These are phyloP conservation scores for Procambarus virginalis DNA, from an alignment of 1,140 invertebrate genomes.

Conservation along the genomic window DNA sequence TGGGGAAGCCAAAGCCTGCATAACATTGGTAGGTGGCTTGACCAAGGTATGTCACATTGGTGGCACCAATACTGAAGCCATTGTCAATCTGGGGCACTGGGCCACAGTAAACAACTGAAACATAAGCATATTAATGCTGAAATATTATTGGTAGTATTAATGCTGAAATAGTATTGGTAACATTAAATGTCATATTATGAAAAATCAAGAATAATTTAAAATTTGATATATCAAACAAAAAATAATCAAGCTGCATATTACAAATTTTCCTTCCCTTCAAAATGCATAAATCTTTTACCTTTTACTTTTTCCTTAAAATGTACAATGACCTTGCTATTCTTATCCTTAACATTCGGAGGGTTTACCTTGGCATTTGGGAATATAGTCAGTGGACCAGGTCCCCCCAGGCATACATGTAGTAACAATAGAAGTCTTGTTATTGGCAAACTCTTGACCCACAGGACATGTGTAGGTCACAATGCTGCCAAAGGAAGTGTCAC, in stretches of 20 bases:
- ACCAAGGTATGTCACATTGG: slow-evolving; percentile 93
- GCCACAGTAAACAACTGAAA: slow-evolving; percentile 93
- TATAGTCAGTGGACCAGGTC: slow-evolving; percentile 93
- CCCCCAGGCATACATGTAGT: slow-evolving; percentile 92
- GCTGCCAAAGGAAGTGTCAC: slow-evolving; percentile 94
- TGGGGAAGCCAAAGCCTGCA: slow-evolving; percentile 94
- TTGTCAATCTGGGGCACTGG: slow-evolving; percentile 98
- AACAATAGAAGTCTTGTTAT: slow-evolving; percentile 87
- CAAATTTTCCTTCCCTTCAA: no score
- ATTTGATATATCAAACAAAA: no score
- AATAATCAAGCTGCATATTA: no score
- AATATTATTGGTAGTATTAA: neutral
- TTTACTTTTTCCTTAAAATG: no score
- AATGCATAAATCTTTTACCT: no score
- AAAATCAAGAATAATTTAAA: no score
- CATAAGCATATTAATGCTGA: neutral
- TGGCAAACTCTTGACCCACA: slow-evolving; percentile 94
- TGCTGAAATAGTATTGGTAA: no score
- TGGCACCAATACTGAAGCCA: slow-evolving; percentile 95
- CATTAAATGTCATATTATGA: no score
- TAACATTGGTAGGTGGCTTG: slow-evolving; percentile 97
- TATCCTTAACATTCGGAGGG: neutral
- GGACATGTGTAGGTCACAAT: slow-evolving; percentile 93
- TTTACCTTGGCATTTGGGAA: slow-evolving; percentile 93
- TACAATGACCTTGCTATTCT: neutral